These are phyloP conservation scores for Furcula furcula DNA, from an alignment of 2,888 invertebrate genomes.

Conservation along the genomic window DNA sequence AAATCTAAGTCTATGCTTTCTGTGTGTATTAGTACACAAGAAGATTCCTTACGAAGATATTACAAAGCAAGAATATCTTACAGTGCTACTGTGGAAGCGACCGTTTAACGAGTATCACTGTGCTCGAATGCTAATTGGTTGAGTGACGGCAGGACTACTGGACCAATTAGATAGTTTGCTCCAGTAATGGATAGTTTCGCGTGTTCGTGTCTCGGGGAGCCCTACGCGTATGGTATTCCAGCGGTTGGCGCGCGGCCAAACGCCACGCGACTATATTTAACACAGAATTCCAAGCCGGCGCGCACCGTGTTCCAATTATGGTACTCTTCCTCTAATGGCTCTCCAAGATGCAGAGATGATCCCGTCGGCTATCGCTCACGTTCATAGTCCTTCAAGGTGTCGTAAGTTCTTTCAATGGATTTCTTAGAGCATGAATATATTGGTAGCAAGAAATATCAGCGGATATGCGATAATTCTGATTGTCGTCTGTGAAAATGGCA, in stretches of 20 bases:
- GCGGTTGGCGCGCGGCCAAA: conserved; percentile 27
- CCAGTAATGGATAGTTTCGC: not conserved
- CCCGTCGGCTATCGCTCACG: not conserved
- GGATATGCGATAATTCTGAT: too few relatives aligned
- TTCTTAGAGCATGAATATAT: not conserved
- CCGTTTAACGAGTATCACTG: not conserved
- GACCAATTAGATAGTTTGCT: not conserved
- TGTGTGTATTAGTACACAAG: too few relatives aligned
- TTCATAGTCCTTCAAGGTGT: not conserved
- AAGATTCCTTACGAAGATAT: too few relatives aligned
- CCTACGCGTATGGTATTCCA: conserved; percentile 31
- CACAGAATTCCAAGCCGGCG: conserved; percentile 1
- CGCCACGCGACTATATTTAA: conserved; percentile 26
- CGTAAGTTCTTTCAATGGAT: not conserved
- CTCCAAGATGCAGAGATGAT: not conserved
- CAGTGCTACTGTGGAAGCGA: not conserved
- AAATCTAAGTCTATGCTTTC: too few relatives aligned
- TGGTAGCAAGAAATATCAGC: too few relatives aligned
- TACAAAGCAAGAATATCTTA: too few relatives aligned
- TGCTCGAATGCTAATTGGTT: not conserved
- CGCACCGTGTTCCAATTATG: not conserved
- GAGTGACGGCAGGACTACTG: not conserved
- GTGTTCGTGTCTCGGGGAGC: not conserved
- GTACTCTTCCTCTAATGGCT: not conserved
- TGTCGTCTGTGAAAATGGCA: too few relatives aligned